Evolutionary conservation across 2,113 vertebrate species (phyloP), one percentile per base, ranked within the genome.

Genomic region (Theristicus caerulescens): DNA sequence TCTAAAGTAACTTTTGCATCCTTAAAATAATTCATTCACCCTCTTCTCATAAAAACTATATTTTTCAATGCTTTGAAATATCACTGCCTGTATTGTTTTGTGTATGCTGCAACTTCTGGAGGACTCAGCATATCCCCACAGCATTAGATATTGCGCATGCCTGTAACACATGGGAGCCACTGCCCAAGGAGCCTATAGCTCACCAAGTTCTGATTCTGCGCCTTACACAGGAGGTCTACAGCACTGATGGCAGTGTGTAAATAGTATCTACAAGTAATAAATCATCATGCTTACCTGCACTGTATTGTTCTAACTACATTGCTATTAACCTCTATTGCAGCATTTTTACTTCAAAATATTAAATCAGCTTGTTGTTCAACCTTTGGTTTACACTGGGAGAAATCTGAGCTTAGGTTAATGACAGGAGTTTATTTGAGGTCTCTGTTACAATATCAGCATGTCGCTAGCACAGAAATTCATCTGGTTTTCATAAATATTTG

Each of bases 401-500:
- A 96, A 88, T 83, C 79, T 94, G 93, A 97, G 95, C 95, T 91
- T 89, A 78, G 80, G 76, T 93, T 97, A 93, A 96, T 80, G 81
- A 91, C 96, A 96, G 89, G 95, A 96, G 80, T 81, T 96, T 96
- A 90, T 97, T 26, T 96, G 92, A 98, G 97, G 94, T 97, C 97
- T 98, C 85, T 97, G 89, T 95, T 97, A 97, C 29, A 96, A 69
- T 62, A 97, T 66, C 92, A 96, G 95, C 46, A 51, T 59, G 66
- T 90, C 27, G 21, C 90, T 81, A 88, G 85, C 38, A 29, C 54
- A 88, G 85, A 96, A 94, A 94, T 91, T 97, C 86, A 91, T 96
- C 93, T 96, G 82, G 62, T 78, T 97, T 97, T 97, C 95, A 97
- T 97, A 97, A 98, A 98, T 98, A 95, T 97, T 97, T 95, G 83